These are phyloP conservation scores for Platycnemis pennipes DNA, from an alignment of 2,888 invertebrate genomes.

Conservation along the genomic window DNA sequence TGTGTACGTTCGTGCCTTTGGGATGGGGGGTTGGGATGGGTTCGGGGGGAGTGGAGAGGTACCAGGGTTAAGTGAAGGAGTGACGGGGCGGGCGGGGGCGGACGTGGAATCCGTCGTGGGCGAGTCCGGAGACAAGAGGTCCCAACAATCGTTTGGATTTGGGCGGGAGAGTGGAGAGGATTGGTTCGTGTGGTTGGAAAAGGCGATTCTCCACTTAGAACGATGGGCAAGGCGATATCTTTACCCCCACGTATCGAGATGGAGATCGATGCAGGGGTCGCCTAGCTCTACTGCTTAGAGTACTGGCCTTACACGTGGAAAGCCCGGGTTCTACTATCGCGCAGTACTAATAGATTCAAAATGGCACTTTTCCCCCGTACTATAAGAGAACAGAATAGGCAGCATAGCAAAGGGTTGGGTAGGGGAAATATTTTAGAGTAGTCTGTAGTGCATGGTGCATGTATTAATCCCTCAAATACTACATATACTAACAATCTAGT, in stretches of 20 bases:
- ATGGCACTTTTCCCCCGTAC: too few relatives aligned
- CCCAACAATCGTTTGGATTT: neutral
- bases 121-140: neutral
- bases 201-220: neutral
- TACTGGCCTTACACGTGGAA: too few relatives aligned
- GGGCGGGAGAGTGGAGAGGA: neutral
- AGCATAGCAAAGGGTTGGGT: too few relatives aligned
- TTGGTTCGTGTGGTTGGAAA: neutral
- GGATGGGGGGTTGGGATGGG: neutral
- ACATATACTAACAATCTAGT: too few relatives aligned
- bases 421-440: too few relatives aligned
- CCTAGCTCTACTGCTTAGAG: too few relatives aligned
- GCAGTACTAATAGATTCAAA: too few relatives aligned
- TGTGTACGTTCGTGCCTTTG: neutral
- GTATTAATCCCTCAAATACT: too few relatives aligned
- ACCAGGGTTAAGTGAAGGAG: neutral
- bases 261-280: neutral
- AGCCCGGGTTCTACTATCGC: too few relatives aligned
- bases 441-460: too few relatives aligned
- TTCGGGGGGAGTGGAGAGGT: neutral
- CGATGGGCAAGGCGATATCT: neutral
- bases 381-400: too few relatives aligned
- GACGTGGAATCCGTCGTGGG: neutral
- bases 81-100: neutral
- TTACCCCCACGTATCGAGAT: neutral